A percentile compares a stretch with the other conserved stretches of the same genome.
These are phyloP conservation scores for Drosophila pallidifrons DNA, from an alignment of 1,140 invertebrate species.

Conservation along the genomic window DNA sequence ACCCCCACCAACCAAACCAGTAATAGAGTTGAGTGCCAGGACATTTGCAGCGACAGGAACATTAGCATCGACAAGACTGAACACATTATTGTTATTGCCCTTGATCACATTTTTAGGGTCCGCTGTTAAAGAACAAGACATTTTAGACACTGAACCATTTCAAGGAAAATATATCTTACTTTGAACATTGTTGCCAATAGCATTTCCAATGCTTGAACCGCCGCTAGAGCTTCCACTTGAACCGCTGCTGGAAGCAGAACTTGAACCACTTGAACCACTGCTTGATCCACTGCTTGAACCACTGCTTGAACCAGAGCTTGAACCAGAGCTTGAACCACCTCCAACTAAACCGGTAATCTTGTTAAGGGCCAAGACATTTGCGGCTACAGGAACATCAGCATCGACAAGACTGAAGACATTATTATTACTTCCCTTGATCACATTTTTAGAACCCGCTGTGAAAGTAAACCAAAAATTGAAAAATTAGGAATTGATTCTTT, in stretches of 20 bases:
- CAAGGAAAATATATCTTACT: background rate
- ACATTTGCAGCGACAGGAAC: background rate
- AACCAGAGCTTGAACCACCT: background rate
- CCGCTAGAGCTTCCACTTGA: too few relatives aligned
- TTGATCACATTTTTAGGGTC: background rate
- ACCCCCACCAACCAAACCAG: background rate
- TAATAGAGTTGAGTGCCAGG: background rate
- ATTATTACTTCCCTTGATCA: conserved; percentile 1
- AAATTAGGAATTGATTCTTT: background rate
- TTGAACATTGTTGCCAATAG: background rate
- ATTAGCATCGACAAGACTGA: background rate
- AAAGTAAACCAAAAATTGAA: background rate
- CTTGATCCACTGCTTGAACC: background rate
- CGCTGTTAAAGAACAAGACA: background rate
- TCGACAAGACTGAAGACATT: background rate
- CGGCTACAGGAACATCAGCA: background rate
- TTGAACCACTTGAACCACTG: background rate
- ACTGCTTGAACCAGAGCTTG: background rate
- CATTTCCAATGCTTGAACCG: background rate
- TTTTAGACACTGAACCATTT: background rate
- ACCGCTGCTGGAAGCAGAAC: too few relatives aligned
- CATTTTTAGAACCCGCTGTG: conserved; percentile 1
- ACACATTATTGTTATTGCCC: background rate
- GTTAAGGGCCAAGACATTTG: background rate
- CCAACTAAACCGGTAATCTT: background rate